Base-by-base conservation (phyloP, 2,888 invertebrate species). In the Idaea aversata region DNA sequence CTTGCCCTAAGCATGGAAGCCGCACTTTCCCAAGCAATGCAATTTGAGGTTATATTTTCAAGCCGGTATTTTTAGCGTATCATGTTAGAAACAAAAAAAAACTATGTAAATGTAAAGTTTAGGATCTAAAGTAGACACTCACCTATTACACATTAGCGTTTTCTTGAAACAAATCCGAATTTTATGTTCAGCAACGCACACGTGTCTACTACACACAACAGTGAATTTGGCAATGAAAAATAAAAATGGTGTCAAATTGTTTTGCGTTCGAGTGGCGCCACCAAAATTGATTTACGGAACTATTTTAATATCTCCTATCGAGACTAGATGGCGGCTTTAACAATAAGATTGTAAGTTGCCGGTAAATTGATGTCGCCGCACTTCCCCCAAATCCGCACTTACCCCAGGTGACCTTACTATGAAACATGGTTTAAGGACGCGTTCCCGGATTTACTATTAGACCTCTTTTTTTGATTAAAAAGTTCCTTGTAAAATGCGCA, bases 1-100 rank as follows among this genome's bases (percentile, higher is more conserved):
- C 57, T 57, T 57, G 57, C 57, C 57, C 57, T 5, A 57, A 3
- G 15, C 57, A 15, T 15, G 10, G 57, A 4, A 4, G 57, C 57
- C 5, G 5, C 57, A 57, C 57, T 57, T 57, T 57, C 57, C 57
- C 65, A 65, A 62, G 57, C 58, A n/a, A 63, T 38, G 61, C 34
- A 61, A 59, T 57, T 57, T 57, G 57, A 57, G 57, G 57, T 57
- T 57, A 4, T 57, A 57, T 57, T 57, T 57, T 57, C 2, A 4
- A 10, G 3, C 5, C 57, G 10, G 15, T 15, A 57, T 2, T 57
- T 57, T 57, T 57, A 57, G 10, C 57, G 15, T 5, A 57, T 15
- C 3, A 4, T 57, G 10, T 5, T 15, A 3, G 57, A n/a, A n/a
- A 57, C 10, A 10, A 4, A 3, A 57, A 15, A 4, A 5, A 57